Evolutionary conservation across 2,888 invertebrate genomes (phyloP).

Genomic region (Hedya salicella): DNA sequence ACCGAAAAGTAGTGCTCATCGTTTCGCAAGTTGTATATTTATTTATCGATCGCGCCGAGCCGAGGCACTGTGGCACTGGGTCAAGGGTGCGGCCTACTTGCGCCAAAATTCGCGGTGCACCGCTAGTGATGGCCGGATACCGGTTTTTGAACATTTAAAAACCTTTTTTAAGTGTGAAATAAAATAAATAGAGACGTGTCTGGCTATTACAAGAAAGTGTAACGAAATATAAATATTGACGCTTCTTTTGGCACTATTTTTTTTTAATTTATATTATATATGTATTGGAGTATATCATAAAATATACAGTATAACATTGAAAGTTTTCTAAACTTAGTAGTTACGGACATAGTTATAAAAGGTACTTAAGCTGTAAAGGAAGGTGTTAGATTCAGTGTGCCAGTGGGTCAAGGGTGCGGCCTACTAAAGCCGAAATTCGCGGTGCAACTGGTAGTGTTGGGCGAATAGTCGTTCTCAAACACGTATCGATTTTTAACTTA

Average conservation of each 20-base stretch:
- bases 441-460: conserved; percentile 20
- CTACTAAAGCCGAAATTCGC: conserved; percentile 32
- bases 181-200: too few species aligned
- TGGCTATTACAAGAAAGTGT: too few species aligned
- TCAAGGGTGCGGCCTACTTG: conserved; percentile 83
- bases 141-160: background rate
- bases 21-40: conserved; percentile 82
- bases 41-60: conserved; percentile 82
- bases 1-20: conserved; percentile 60
- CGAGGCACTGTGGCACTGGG: conserved; percentile 72
- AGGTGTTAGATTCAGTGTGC: conserved; percentile 28
- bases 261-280: too few species aligned
- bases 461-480: background rate
- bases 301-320: too few species aligned
- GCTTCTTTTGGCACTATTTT: too few species aligned
- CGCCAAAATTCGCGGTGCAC: conserved; percentile 81
- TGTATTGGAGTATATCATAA: too few species aligned
- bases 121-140: conserved; percentile 61
- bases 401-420: conserved; percentile 32
- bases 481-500: conserved; percentile 2
- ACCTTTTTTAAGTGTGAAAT: too few species aligned
- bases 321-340: too few species aligned
- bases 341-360: too few species aligned
- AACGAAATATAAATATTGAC: too few species aligned
- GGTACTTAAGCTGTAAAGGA: background rate